Conservation (phyloP, 2,797 vertebrate species). For the Micromesistius poutassou region DNA sequence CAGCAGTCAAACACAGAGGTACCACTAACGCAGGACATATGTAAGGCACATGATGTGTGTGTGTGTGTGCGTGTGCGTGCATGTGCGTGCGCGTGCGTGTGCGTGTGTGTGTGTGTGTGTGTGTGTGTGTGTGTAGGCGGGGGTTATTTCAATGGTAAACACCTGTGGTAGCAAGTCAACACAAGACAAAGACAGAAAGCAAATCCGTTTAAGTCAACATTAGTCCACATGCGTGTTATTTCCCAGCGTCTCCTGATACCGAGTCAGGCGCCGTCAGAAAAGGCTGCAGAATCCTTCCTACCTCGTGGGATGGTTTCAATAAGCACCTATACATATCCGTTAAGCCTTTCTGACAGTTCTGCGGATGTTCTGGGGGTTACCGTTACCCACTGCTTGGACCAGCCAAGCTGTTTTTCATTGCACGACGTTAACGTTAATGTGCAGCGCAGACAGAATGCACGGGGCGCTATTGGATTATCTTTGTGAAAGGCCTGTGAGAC, state of each 20-base stretch:
- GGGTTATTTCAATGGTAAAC: constrained; percentile 25
- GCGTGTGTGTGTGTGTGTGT: too few species aligned
- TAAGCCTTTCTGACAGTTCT: neutral
- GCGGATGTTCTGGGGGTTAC: neutral
- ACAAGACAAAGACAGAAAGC: constrained; percentile 14
- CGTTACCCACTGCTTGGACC: neutral
- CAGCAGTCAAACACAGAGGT: neutral
- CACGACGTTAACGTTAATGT: too few species aligned
- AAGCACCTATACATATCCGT: neutral
- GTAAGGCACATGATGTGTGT: too few species aligned
- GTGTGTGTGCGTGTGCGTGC: too few species aligned
- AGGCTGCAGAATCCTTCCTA: neutral
- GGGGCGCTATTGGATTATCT: too few species aligned
- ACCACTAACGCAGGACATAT: constrained; percentile 4
- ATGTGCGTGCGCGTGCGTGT: too few species aligned
- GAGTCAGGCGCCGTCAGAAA: constrained; percentile 12
- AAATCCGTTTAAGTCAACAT: constrained; percentile 23
- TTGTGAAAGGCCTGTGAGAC: too few species aligned
- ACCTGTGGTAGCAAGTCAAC: constrained; percentile 18
- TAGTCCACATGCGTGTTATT: constrained; percentile 56
- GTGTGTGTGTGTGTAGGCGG: too few species aligned
- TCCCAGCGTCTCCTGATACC: constrained; percentile 36
- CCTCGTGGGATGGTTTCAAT: constrained; percentile 36
- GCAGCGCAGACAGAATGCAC: too few species aligned
- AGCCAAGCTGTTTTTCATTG: neutral